These are phyloP conservation scores for Lapara coniferarum DNA, from an alignment of 2,888 invertebrate genomes.

Conservation along the genomic window DNA sequence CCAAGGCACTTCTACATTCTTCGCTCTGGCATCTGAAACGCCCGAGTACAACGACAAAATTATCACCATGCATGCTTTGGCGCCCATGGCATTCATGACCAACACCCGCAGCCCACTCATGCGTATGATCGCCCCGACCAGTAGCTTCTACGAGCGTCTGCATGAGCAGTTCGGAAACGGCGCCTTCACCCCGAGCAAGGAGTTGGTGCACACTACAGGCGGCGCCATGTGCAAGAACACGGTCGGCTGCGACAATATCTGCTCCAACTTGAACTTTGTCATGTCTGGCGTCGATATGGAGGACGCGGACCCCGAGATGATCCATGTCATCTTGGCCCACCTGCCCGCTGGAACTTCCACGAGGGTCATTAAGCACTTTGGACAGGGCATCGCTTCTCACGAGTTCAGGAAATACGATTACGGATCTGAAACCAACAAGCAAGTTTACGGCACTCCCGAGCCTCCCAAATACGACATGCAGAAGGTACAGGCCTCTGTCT, in stretches of 20 bases:
- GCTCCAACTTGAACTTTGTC: constrained; percentile 85
- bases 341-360: constrained; percentile 83
- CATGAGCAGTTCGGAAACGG: constrained; percentile 57
- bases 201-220: constrained; percentile 59
- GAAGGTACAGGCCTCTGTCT: constrained; percentile 69
- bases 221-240: constrained; percentile 65
- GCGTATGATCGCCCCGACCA: constrained; percentile 68
- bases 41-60: constrained; percentile 73
- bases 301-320: constrained; percentile 78
- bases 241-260: constrained; percentile 76
- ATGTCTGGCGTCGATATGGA: constrained; percentile 84
- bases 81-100: constrained; percentile 76
- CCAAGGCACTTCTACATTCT: constrained; percentile 65
- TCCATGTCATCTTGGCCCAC: constrained; percentile 82
- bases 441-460: constrained; percentile 62
- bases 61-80: constrained; percentile 67
- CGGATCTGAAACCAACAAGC: constrained; percentile 62
- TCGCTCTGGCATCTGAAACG: constrained; percentile 61
- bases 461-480: constrained; percentile 70
- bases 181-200: constrained; percentile 61
- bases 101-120: constrained; percentile 71
- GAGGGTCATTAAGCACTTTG: constrained; percentile 82
- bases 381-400: constrained; percentile 70
- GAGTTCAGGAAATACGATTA: constrained; percentile 71
- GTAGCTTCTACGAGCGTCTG: constrained; percentile 55